A percentile compares a stretch with the other conserved stretches of the same genome.
phyloP scores from a whole-genome alignment of 2,888 invertebrate genomes.

The Tetramorium bicarinatum region DNA sequence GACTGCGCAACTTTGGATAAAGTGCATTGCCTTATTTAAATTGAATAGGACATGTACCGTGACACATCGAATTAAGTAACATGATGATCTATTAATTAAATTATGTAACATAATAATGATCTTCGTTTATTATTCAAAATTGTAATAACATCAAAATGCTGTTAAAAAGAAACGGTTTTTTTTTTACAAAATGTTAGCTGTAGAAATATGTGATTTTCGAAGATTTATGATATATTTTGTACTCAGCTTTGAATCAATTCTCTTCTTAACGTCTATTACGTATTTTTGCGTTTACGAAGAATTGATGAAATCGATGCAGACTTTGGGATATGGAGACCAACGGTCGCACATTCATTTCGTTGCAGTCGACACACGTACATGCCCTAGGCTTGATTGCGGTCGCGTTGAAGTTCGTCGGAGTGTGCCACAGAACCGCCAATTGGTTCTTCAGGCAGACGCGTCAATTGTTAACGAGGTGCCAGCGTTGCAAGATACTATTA shows the following conservation, averaged over 20 bases:
- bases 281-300: neutral
- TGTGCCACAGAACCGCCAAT: slow-evolving; percentile 58
- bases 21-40: slow-evolving; percentile 74
- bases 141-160: neutral
- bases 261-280: neutral
- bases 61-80: neutral
- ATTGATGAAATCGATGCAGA: neutral
- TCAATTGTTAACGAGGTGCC: slow-evolving; percentile 55
- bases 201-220: neutral
- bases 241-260: neutral
- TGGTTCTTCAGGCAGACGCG: slow-evolving; percentile 56
- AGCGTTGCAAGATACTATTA: slow-evolving; percentile 43
- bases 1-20: slow-evolving; percentile 62
- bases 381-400: slow-evolving; percentile 62
- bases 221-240: neutral
- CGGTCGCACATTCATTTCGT: slow-evolving; percentile 24
- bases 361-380: slow-evolving; percentile 56
- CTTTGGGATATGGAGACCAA: slow-evolving; percentile 7
- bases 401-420: slow-evolving; percentile 59
- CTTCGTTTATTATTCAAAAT: neutral
- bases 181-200: neutral
- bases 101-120: neutral
- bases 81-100: too few relatives aligned
- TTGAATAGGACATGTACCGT: slow-evolving; percentile 26
- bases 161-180: neutral